Evolutionary conservation across 1,140 invertebrate genomes (phyloP).

Genomic region (Ericerus pela): DNA sequence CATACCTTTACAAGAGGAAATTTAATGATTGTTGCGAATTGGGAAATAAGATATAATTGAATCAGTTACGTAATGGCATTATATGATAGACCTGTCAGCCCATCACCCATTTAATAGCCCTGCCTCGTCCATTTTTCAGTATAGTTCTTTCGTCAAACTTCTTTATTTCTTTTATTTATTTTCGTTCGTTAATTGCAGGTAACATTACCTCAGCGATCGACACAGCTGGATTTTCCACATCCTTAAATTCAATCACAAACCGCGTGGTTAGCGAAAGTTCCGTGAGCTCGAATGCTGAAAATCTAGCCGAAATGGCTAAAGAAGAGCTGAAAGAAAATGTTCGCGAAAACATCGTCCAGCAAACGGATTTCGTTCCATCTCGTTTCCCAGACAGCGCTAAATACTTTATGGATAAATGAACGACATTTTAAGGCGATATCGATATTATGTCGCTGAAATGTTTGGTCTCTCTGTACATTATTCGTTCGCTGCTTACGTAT

Average conservation of each 20-base stretch:
- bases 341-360: conserved; percentile 1
- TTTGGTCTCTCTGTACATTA: no score
- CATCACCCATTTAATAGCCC: no score
- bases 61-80: no score
- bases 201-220: background rate
- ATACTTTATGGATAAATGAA: conserved; percentile 4
- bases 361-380: background rate
- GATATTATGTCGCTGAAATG: no score
- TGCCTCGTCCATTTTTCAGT: no score
- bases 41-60: no score
- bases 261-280: background rate
- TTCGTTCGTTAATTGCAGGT: background rate
- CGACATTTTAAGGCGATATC: no score
- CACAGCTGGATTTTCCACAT: background rate
- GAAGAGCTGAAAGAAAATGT: conserved; percentile 7
- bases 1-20: no score
- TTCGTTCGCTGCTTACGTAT: no score
- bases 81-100: no score
- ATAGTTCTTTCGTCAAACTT: background rate
- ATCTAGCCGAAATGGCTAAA: background rate
- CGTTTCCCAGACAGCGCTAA: background rate
- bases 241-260: background rate
- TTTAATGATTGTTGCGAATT: no score
- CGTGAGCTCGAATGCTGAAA: background rate
- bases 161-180: background rate